These are phyloP conservation scores for Paramuricea clavata DNA, from an alignment of 92 coral and sea anemone genomes.

Conservation along the genomic window DNA sequence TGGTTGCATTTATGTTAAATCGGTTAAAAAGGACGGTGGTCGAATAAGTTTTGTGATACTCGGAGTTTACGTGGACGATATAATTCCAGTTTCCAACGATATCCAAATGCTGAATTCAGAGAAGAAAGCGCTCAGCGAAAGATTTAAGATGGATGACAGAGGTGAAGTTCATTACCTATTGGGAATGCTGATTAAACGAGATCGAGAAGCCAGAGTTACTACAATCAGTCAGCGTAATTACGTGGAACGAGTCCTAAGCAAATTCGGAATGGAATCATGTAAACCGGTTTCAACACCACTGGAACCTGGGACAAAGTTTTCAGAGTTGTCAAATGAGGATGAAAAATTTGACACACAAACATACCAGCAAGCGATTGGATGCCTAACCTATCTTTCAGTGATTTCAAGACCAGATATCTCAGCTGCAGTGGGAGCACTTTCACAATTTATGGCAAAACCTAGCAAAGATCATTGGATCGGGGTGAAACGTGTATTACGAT, in stretches of 20 bases:
- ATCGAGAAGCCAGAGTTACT: background rate
- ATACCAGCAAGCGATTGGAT: slow-evolving; percentile 45
- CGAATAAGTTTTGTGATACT: slow-evolving; percentile 18
- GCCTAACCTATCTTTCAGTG: slow-evolving; percentile 34
- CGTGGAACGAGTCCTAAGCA: background rate
- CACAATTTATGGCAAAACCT: slow-evolving; percentile 40
- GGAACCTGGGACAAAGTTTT: slow-evolving; percentile 48
- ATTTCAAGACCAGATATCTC: slow-evolving; percentile 43
- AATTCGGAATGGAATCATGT: slow-evolving; percentile 44
- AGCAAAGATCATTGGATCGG: slow-evolving; percentile 48
- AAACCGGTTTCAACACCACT: slow-evolving; percentile 40
- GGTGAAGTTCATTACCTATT: background rate
- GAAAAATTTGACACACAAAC: slow-evolving; percentile 36
- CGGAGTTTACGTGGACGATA: slow-evolving; percentile 32
- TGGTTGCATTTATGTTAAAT: background rate
- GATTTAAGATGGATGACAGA: background rate
- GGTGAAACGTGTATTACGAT: slow-evolving; percentile 39
- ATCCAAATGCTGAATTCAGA: background rate
- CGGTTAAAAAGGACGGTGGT: background rate
- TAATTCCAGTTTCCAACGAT: slow-evolving; percentile 22
- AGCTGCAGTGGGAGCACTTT: slow-evolving; percentile 29
- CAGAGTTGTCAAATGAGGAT: slow-evolving; percentile 16
- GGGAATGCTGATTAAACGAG: background rate
- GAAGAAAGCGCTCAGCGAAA: background rate
- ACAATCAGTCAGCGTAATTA: background rate